Percentiles rank a stretch among this genome's conserved stretches.
Conservation (phyloP, 2,888 invertebrate genomes). For the Anarsia innoxiella region DNA sequence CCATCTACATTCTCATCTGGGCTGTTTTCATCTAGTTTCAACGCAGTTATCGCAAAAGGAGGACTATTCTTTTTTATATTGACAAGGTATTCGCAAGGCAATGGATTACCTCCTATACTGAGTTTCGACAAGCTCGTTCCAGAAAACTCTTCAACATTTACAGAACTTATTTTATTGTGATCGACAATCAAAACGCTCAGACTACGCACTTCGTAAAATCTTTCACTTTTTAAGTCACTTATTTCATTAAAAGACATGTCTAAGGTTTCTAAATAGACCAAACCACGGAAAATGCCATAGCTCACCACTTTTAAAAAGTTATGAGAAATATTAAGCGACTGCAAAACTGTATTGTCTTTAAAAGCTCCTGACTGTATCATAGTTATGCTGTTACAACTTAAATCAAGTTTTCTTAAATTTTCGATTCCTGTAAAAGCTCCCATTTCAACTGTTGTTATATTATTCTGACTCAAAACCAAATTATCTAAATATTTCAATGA, state of each 20-base stretch:
- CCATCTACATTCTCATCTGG: conserved; percentile 34
- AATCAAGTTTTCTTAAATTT: conserved; percentile 32
- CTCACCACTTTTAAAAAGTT: conserved; percentile 33
- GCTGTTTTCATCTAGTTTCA: conserved; percentile 25
- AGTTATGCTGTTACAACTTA: conserved; percentile 43
- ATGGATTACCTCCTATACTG: conserved; percentile 54
- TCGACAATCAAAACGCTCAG: conserved; percentile 40
- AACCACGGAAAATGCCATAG: conserved; percentile 46
- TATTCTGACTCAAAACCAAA: conserved; percentile 27
- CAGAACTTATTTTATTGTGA: conserved; percentile 37
- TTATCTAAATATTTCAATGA: conserved; percentile 25
- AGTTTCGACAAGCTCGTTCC: conserved; percentile 32
- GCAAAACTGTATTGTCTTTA: conserved; percentile 34
- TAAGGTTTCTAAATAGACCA: conserved; percentile 32
- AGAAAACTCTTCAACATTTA: conserved; percentile 36
- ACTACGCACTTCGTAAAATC: conserved; percentile 38
- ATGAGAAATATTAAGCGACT: conserved; percentile 43
- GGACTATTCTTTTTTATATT: conserved; percentile 25
- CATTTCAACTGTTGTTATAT: not conserved
- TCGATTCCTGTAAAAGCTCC: conserved; percentile 1
- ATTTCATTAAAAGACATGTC: conserved; percentile 50
- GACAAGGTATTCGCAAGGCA: conserved; percentile 40
- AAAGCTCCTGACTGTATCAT: conserved; percentile 47
- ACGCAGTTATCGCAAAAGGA: conserved; percentile 33
- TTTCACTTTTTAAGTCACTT: conserved; percentile 37